phyloP scores from a whole-genome alignment of 2,113 vertebrate species.

The Macaca fascicularis region DNA sequence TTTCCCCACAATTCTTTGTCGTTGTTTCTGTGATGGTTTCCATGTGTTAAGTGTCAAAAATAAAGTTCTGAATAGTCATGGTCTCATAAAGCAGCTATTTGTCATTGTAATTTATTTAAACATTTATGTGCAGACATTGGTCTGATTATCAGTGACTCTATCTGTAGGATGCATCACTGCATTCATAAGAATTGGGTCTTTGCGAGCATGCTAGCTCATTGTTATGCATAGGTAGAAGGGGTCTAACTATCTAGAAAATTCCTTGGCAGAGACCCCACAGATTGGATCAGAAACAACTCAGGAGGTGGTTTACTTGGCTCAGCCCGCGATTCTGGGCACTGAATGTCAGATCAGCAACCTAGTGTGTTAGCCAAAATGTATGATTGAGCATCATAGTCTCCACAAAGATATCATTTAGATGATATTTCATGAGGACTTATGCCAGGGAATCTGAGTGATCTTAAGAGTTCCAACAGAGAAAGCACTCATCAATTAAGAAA shows the following conservation, averaged over 20 bases:
- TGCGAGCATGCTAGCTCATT: neutral
- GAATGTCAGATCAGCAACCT: neutral
- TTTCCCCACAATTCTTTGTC: neutral
- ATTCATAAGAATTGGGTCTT: neutral
- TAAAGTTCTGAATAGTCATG: neutral
- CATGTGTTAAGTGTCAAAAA: neutral
- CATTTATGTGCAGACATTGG: neutral
- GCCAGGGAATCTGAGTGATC: constrained; percentile 9
- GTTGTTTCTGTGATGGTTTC: neutral
- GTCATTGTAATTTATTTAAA: neutral
- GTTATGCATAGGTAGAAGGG: neutral
- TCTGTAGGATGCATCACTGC: neutral
- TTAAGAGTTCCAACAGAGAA: neutral
- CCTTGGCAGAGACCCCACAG: neutral
- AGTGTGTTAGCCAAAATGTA: constrained; percentile 19
- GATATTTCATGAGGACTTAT: constrained; percentile 29
- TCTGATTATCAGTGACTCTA: neutral
- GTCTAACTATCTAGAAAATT: constrained; percentile 5
- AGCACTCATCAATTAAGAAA: constrained; percentile 9
- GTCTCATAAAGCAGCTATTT: constrained; percentile 4
- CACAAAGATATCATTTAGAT: constrained; percentile 35
- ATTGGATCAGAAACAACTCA: constrained; percentile 15
- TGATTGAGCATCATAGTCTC: neutral
- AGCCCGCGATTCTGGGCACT: neutral
- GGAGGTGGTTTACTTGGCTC: constrained; percentile 9